phyloP scores from a whole-genome alignment of 2,888 invertebrate genomes.

The Philaethria dido region DNA sequence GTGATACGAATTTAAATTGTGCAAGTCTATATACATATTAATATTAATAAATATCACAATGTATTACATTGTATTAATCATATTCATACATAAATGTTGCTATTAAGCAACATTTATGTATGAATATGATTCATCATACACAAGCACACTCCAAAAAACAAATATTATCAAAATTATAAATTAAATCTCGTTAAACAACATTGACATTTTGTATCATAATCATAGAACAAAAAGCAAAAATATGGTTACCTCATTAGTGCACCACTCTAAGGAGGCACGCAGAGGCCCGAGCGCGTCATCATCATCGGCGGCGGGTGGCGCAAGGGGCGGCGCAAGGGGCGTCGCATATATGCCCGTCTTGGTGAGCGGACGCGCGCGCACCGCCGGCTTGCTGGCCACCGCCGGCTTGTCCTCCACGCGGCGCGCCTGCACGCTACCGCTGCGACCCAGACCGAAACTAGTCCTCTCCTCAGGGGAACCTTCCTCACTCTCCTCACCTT shows the following conservation, averaged over 20 bases:
- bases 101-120: too few species aligned
- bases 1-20: too few species aligned
- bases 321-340: conserved; percentile 84
- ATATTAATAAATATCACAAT: too few species aligned
- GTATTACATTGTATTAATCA: too few species aligned
- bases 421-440: conserved; percentile 51
- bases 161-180: too few species aligned
- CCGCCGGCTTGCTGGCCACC: conserved; percentile 86
- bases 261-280: conserved; percentile 86
- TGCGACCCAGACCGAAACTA: conserved; percentile 45
- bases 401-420: conserved; percentile 80
- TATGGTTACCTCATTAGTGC: conserved; percentile 68
- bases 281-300: conserved; percentile 71
- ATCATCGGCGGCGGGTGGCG: conserved; percentile 67
- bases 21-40: too few species aligned
- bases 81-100: too few species aligned
- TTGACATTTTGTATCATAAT: neutral
- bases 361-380: conserved; percentile 84
- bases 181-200: too few species aligned
- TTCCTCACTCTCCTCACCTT: conserved; percentile 58
- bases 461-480: conserved; percentile 62
- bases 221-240: neutral
- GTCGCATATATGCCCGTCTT: conserved; percentile 90
- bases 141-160: too few species aligned
- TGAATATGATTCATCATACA: too few species aligned